These are phyloP conservation scores for Atta texana DNA, from an alignment of 1,140 invertebrate genomes.

Conservation along the genomic window DNA sequence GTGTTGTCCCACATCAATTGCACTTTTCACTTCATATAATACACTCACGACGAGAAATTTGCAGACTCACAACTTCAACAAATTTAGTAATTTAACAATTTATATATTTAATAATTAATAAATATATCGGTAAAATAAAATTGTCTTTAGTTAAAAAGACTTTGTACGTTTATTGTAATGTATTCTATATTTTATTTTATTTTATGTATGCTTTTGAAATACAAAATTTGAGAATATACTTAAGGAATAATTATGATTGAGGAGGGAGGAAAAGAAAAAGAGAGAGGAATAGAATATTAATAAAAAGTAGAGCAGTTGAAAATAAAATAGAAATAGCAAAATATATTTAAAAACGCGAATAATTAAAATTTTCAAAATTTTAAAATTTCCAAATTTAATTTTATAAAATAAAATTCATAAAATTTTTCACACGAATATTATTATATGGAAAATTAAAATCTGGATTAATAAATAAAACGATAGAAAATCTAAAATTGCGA, in stretches of 20 bases:
- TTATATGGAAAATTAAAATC: background rate
- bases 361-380: background rate
- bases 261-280: background rate
- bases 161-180: background rate
- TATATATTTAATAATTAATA: background rate
- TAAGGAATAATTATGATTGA: background rate
- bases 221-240: background rate
- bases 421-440: background rate
- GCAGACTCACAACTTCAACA: no score
- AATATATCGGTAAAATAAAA: background rate
- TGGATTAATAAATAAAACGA: background rate
- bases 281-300: no score
- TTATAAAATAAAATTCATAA: background rate
- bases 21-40: conserved; percentile 9
- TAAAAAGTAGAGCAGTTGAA: background rate
- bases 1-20: conserved; percentile 21
- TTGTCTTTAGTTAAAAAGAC: background rate
- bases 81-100: background rate
- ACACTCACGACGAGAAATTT: conserved; percentile 2
- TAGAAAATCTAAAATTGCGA: background rate
- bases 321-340: background rate
- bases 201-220: background rate
- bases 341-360: background rate
- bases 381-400: background rate
- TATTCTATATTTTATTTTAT: background rate